Percentiles rank a stretch among this genome's conserved stretches.
Evolutionary conservation across 2,888 invertebrate genomes (phyloP).

Genomic region (Idaea biselata): DNA sequence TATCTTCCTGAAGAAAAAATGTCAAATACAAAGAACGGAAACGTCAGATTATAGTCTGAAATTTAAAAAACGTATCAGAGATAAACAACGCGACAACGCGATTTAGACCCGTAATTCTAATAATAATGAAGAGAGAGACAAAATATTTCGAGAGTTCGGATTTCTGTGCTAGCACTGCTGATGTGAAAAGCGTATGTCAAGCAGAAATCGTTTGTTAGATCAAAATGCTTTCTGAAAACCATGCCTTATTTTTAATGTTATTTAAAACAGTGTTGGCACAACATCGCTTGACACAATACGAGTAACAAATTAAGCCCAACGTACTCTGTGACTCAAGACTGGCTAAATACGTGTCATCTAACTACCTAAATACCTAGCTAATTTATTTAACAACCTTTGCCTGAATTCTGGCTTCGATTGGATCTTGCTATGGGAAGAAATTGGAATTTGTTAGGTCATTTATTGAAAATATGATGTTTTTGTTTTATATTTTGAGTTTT

Average conservation of each 20-base stretch:
- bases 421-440: constrained; percentile 55
- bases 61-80: no score
- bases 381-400: constrained; percentile 53
- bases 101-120: no score
- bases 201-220: constrained; percentile 58
- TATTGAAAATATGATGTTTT: background rate
- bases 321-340: background rate
- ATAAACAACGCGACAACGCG: no score
- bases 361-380: constrained; percentile 48
- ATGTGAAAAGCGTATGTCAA: constrained; percentile 37
- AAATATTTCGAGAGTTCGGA: no score
- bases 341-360: constrained; percentile 38
- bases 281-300: constrained; percentile 53
- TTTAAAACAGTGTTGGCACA: constrained; percentile 59
- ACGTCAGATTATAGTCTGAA: no score
- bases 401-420: constrained; percentile 51
- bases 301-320: background rate
- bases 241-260: constrained; percentile 54
- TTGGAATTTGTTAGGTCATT: constrained; percentile 14
- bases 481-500: background rate
- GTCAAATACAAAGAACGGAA: no score
- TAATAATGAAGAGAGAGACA: no score
- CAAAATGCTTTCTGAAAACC: constrained; percentile 64
- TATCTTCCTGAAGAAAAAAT: no score
- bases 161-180: background rate